Evolutionary conservation across 1,140 invertebrate genomes (phyloP).

Genomic region (Drosophila miranda): DNA sequence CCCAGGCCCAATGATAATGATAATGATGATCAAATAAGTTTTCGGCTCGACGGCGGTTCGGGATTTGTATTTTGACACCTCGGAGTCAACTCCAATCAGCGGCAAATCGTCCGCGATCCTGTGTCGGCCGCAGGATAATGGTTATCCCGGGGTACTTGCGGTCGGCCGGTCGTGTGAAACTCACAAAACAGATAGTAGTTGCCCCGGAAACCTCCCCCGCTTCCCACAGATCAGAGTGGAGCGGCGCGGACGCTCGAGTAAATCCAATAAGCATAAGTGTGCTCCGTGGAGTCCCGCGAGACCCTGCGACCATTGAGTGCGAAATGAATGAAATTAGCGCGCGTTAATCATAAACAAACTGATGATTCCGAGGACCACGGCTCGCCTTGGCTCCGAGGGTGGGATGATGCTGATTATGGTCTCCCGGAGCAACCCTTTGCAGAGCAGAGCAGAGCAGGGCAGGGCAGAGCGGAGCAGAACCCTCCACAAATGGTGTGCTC

Average conservation of each 20-base stretch:
- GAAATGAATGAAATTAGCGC: slow-evolving; percentile 78
- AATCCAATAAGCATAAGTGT: slow-evolving; percentile 76
- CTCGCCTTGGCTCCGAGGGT: neutral
- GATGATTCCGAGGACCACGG: slow-evolving; percentile 1
- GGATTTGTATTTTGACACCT: slow-evolving; percentile 71
- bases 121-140: slow-evolving; percentile 21
- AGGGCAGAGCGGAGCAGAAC: neutral
- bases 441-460: no score
- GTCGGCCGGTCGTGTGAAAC: slow-evolving; percentile 57
- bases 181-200: slow-evolving; percentile 41
- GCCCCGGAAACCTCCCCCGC: slow-evolving; percentile 17
- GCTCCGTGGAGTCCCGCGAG: slow-evolving; percentile 47
- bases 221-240: neutral
- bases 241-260: slow-evolving; percentile 16
- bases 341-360: slow-evolving; percentile 79
- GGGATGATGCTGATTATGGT: slow-evolving; percentile 13
- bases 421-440: slow-evolving; percentile 43
- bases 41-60: slow-evolving; percentile 25
- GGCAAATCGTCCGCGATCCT: no score
- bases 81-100: slow-evolving; percentile 62
- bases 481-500: no score
- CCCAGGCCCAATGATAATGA: neutral
- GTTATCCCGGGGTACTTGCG: slow-evolving; percentile 40
- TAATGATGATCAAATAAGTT: slow-evolving; percentile 56
- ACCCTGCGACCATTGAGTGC: slow-evolving; percentile 47